Conservation (phyloP, 2,113 vertebrate species). For the Anolis sagrei region DNA sequence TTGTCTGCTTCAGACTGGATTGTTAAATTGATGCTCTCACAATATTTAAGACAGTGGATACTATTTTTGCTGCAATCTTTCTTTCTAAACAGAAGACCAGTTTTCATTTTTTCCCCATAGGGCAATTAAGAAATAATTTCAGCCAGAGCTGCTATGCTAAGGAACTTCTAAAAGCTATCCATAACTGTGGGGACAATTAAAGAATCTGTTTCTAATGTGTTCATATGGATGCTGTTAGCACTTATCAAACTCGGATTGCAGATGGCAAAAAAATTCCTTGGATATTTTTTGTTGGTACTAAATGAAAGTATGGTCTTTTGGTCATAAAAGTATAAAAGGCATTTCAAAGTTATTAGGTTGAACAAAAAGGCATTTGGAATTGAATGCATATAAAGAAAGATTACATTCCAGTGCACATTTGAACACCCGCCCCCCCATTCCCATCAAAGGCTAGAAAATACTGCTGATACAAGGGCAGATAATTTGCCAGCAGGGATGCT, state of each 20-base stretch:
- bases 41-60: slow-evolving; percentile 18
- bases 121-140: slow-evolving; percentile 43
- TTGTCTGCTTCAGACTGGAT: slow-evolving; percentile 14
- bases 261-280: not conserved
- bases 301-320: not conserved
- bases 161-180: not conserved
- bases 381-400: not conserved
- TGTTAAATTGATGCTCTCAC: slow-evolving; percentile 31
- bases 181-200: not conserved
- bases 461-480: too few relatives aligned
- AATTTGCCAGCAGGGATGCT: too few relatives aligned
- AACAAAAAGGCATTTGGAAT: not conserved
- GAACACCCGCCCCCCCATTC: not conserved
- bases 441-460: too few relatives aligned
- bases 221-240: not conserved
- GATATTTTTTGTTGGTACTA: not conserved
- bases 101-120: slow-evolving; percentile 11
- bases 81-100: slow-evolving; percentile 11
- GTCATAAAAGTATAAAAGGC: not conserved
- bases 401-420: not conserved
- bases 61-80: slow-evolving; percentile 30
- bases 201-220: fast-evolving
- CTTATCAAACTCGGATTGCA: not conserved
- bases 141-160: slow-evolving; percentile 27
- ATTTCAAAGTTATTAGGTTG: not conserved